Percentiles rank a stretch among this genome's conserved stretches.
Conservation (phyloP, 1,140 invertebrate species). For the Pseudoatta argentina region DNA sequence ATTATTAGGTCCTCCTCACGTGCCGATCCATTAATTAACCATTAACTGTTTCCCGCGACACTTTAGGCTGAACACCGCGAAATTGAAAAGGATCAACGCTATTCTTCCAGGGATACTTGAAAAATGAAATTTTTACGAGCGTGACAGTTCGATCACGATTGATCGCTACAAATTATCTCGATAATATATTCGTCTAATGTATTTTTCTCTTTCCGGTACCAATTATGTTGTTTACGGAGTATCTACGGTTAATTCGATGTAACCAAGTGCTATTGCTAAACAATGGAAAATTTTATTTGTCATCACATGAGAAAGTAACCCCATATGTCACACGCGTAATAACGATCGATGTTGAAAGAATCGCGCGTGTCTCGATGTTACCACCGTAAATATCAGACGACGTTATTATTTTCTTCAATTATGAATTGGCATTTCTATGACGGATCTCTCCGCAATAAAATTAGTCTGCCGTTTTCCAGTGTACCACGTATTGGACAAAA, state of each 20-base stretch:
- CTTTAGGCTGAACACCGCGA: neutral
- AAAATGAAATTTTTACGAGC: conserved; percentile 28
- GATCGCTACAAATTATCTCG: neutral
- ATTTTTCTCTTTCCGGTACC: neutral
- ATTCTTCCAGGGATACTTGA: neutral
- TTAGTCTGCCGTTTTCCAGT: conserved; percentile 32
- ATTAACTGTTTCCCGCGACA: conserved; percentile 78
- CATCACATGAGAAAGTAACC: neutral
- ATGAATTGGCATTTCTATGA: conserved; percentile 57
- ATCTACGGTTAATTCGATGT: neutral
- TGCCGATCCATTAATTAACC: conserved; percentile 85
- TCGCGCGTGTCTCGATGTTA: conserved; percentile 49
- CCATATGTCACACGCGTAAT: neutral
- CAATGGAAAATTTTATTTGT: conserved; percentile 23
- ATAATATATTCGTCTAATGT: neutral
- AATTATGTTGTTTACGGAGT: neutral
- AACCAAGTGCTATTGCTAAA: neutral
- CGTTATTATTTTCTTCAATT: conserved; percentile 70
- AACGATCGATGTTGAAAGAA: conserved; percentile 39
- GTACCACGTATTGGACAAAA: neutral
- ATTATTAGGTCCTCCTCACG: conserved; percentile 76
- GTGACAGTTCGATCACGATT: neutral
- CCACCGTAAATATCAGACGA: conserved; percentile 51
- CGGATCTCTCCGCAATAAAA: conserved; percentile 43
- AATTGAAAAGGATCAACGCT: neutral